These are phyloP conservation scores for Oopsacas minuta DNA, from an alignment of 37 sponge, comb jelly and placozoan species.

Conservation along the genomic window DNA sequence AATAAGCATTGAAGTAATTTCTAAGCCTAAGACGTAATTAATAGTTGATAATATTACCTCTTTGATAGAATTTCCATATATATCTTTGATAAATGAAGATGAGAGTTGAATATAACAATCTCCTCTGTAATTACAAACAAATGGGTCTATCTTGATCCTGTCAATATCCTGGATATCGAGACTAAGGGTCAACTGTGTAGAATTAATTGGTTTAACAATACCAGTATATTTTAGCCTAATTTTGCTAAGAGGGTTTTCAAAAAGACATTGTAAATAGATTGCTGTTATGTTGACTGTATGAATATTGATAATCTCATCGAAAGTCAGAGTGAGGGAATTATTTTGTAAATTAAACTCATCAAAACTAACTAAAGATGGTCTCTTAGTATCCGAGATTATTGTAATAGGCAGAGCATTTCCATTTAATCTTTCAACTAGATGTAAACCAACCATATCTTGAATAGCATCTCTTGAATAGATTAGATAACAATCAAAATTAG, in stretches of 20 bases:
- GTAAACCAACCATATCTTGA: constrained; percentile 47
- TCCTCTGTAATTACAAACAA: constrained; percentile 29
- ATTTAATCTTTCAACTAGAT: constrained; percentile 37
- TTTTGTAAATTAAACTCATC: constrained; percentile 42
- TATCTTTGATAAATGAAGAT: constrained; percentile 17
- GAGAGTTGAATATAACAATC: constrained; percentile 13
- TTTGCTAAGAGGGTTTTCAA: constrained; percentile 27
- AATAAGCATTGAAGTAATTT: too few relatives aligned
- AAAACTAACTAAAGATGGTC: constrained; percentile 43
- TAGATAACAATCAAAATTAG: constrained; percentile 40
- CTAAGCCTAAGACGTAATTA: too few relatives aligned
- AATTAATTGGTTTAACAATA: background rate
- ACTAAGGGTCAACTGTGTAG: background rate
- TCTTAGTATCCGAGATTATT: constrained; percentile 32
- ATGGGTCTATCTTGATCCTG: constrained; percentile 33
- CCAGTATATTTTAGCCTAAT: background rate
- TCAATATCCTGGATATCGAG: constrained; percentile 32
- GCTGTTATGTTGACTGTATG: constrained; percentile 32
- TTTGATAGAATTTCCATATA: constrained; percentile 12
- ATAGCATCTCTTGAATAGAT: constrained; percentile 44
- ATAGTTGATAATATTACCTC: constrained; percentile 13
- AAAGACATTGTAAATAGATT: constrained; percentile 52
- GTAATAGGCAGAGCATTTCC: constrained; percentile 32
- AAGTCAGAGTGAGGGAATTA: constrained; percentile 35
- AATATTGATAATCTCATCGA: constrained; percentile 52